phyloP scores from a whole-genome alignment of 2,888 invertebrate species.

The Cerastoderma edule region DNA sequence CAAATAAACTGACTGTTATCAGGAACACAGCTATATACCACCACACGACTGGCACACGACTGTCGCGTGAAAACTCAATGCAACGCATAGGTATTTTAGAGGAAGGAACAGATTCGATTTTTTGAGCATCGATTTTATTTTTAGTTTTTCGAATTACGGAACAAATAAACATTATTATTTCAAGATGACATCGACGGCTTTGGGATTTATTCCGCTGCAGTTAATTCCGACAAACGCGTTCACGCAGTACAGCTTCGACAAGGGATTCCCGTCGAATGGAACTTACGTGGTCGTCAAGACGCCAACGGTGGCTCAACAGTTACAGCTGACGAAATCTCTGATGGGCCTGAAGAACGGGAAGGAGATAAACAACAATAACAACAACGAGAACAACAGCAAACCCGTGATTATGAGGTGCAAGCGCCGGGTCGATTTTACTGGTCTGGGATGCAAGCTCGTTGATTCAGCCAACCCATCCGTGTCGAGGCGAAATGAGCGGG shows the following conservation, averaged over 20 bases:
- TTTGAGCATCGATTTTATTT: not conserved
- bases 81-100: conserved; percentile 27
- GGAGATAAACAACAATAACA: conserved; percentile 60
- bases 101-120: conserved; percentile 7
- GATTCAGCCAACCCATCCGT: conserved; percentile 88
- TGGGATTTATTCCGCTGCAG: conserved; percentile 70
- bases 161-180: not conserved
- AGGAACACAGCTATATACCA: conserved; percentile 49
- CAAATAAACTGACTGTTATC: conserved; percentile 51
- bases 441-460: conserved; percentile 74
- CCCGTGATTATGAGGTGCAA: conserved; percentile 79
- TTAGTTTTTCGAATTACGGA: no score
- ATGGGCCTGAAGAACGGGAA: conserved; percentile 59
- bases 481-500: conserved; percentile 95
- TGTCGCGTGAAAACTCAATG: conserved; percentile 51
- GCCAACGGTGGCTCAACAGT: conserved; percentile 76
- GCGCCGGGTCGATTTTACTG: conserved; percentile 76
- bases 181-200: conserved; percentile 63
- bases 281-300: conserved; percentile 74
- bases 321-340: conserved; percentile 70
- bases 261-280: conserved; percentile 69
- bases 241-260: conserved; percentile 53
- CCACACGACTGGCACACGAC: conserved; percentile 65
- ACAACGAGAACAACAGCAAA: conserved; percentile 55
- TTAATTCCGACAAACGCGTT: conserved; percentile 60